Conservation (phyloP, 1,140 invertebrate species). For the Drosophila athabasca region DNA sequence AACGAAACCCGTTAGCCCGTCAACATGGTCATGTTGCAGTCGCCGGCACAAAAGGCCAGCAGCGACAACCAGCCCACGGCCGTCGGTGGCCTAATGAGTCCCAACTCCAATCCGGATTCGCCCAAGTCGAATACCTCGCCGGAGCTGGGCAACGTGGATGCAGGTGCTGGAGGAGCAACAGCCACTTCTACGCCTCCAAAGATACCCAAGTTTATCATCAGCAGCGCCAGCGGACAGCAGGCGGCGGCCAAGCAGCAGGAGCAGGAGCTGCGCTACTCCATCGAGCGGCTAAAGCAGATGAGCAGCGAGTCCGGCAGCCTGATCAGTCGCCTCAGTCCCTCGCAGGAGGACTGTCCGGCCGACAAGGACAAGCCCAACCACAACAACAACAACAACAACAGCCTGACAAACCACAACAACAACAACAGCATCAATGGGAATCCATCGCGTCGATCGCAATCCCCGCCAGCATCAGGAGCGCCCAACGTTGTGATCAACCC, state of each 20-base stretch:
- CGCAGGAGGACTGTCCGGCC: constrained; percentile 32
- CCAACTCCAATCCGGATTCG: constrained; percentile 78
- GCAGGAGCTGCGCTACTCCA: constrained; percentile 71
- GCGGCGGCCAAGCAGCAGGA: constrained; percentile 51
- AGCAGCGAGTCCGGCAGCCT: constrained; percentile 66
- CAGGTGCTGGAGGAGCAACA: not conserved
- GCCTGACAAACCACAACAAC: constrained; percentile 33
- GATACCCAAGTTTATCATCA: constrained; percentile 78
- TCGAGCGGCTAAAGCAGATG: constrained; percentile 81
- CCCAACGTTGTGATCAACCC: not conserved
- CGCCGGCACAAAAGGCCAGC: constrained; percentile 70
- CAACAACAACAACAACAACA: constrained; percentile 54
- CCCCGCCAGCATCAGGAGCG: constrained; percentile 30
- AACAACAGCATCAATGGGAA: constrained; percentile 33
- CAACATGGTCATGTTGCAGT: constrained; percentile 83
- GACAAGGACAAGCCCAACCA: constrained; percentile 60
- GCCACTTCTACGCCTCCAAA: constrained; percentile 52
- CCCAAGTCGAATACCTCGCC: constrained; percentile 80
- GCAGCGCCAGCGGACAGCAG: constrained; percentile 21
- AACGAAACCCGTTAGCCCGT: constrained; percentile 4
- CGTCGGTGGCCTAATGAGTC: constrained; percentile 74
- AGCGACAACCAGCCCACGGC: constrained; percentile 60
- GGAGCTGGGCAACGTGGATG: constrained; percentile 43
- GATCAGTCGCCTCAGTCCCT: constrained; percentile 72
- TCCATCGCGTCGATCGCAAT: constrained; percentile 42